Conservation (phyloP, 1,140 invertebrate species). For the Anastatus disparis region DNA sequence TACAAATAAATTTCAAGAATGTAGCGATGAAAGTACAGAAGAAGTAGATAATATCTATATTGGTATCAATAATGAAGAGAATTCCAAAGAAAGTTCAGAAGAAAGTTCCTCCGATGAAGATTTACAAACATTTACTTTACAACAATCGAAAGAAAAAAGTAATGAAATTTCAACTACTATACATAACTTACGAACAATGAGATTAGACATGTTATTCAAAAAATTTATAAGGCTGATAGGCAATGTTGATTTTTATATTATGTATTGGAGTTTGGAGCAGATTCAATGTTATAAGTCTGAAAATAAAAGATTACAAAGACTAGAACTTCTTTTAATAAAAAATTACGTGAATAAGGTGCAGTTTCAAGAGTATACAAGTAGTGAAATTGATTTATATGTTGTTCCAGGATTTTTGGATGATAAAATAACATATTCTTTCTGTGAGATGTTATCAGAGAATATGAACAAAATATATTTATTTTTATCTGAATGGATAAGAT, state of each 20-base stretch:
- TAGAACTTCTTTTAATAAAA: not conserved
- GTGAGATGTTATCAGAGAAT: not conserved
- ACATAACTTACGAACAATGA: not conserved
- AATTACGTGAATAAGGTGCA: not conserved
- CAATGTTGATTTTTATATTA: not conserved
- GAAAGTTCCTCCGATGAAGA: not conserved
- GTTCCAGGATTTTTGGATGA: not conserved
- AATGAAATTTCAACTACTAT: not conserved
- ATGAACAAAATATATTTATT: not conserved
- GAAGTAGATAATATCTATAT: not conserved
- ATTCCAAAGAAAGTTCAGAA: not conserved
- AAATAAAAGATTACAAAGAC: not conserved
- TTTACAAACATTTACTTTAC: not conserved
- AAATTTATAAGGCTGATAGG: not conserved
- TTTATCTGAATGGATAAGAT: not conserved
- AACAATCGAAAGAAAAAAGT: not conserved
- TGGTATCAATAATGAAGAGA: not conserved
- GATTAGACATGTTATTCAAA: not conserved
- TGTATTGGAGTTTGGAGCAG: constrained; percentile 7
- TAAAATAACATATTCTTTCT: not conserved
- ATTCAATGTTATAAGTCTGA: not conserved
- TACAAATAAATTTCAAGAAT: not conserved
- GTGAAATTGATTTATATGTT: not conserved
- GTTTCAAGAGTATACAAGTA: not conserved
- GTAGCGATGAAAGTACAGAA: no score